Conservation (phyloP, 2,113 vertebrate genomes). For the Bubo scandiacus region DNA sequence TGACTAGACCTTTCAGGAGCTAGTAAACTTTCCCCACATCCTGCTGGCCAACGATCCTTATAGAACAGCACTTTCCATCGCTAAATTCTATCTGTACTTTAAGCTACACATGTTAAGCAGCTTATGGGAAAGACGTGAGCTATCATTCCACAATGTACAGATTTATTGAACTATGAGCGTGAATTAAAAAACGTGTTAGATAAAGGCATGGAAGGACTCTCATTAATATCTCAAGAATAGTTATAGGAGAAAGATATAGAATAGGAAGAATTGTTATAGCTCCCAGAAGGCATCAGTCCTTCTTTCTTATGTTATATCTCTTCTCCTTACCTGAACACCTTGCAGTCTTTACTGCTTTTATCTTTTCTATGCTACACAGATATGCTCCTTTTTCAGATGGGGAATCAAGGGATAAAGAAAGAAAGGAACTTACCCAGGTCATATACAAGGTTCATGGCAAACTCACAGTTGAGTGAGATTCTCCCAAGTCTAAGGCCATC, state of each 20-base stretch:
- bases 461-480: background rate
- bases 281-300: background rate
- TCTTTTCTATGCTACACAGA: background rate
- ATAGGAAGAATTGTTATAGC: background rate
- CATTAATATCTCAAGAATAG: background rate
- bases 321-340: background rate
- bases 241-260: background rate
- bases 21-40: background rate
- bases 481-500: background rate
- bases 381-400: background rate
- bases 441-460: background rate
- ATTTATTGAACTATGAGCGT: background rate
- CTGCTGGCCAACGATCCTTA: background rate
- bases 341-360: background rate
- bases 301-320: background rate
- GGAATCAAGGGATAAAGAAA: background rate
- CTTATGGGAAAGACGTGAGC: background rate
- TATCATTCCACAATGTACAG: background rate
- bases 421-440: background rate
- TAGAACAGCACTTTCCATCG: background rate
- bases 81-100: background rate
- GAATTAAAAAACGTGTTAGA: background rate
- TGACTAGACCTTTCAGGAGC: background rate
- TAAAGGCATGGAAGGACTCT: background rate
- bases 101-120: background rate